These are phyloP conservation scores for Aphaenogaster floridana DNA, from an alignment of 1,140 invertebrate genomes.

Conservation along the genomic window DNA sequence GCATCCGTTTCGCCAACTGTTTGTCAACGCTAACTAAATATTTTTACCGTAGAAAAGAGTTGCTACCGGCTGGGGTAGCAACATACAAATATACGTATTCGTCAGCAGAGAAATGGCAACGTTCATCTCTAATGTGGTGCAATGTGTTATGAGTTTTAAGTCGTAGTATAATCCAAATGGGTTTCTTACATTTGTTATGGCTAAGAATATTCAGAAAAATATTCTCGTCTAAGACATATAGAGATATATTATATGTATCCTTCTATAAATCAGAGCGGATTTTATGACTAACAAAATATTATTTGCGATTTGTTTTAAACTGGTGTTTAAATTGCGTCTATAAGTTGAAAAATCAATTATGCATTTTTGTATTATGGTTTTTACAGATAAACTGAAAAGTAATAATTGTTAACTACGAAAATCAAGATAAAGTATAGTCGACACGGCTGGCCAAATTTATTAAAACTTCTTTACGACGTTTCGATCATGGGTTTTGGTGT, in stretches of 20 bases:
- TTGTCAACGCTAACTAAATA: conserved; percentile 49
- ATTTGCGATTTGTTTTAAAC: background rate
- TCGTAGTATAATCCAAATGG: conserved; percentile 15
- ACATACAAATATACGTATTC: conserved; percentile 28
- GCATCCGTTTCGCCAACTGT: background rate
- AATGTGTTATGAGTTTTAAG: conserved; percentile 41
- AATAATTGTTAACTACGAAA: background rate
- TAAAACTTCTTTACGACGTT: too few relatives aligned
- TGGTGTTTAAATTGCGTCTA: background rate
- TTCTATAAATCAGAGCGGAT: background rate
- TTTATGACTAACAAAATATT: background rate
- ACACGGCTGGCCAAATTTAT: too few relatives aligned
- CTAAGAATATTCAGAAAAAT: background rate
- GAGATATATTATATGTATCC: background rate
- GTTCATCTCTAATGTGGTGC: background rate
- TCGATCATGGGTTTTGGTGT: too few relatives aligned
- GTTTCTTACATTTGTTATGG: conserved; percentile 4
- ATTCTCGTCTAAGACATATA: background rate
- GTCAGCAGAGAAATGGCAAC: conserved; percentile 6
- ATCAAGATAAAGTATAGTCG: too few relatives aligned
- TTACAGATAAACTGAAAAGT: background rate
- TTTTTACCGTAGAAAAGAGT: conserved; percentile 44
- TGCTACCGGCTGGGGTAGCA: background rate
- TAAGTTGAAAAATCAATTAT: background rate
- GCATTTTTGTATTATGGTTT: background rate